phyloP scores from a whole-genome alignment of 2,888 invertebrate species.

The Troglohyphantes excavatus region DNA sequence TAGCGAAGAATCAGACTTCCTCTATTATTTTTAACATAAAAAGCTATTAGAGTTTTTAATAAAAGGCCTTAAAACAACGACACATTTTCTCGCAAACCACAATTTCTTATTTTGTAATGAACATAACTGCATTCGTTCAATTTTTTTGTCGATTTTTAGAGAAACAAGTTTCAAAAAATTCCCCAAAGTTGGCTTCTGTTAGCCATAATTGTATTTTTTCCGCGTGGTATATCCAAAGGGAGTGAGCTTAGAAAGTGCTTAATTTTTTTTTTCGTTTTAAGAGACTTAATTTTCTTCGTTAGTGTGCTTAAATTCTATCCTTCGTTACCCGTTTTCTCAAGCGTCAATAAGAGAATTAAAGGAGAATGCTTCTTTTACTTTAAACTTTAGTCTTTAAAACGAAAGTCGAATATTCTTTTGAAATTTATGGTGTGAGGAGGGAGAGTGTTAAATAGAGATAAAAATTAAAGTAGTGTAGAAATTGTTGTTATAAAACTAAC shows the following conservation, averaged over 20 bases:
- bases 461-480: no score
- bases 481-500: no score
- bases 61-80: not conserved
- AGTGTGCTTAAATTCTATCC: constrained; percentile 31
- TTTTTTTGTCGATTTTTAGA: not conserved
- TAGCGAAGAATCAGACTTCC: not conserved
- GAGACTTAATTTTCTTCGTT: constrained; percentile 36
- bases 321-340: constrained; percentile 27
- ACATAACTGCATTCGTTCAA: constrained; percentile 6
- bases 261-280: not conserved
- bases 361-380: not conserved
- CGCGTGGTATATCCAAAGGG: not conserved
- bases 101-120: not conserved
- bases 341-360: constrained; percentile 42
- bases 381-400: not conserved
- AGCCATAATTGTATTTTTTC: constrained; percentile 23
- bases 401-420: not conserved
- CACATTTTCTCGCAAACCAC: not conserved
- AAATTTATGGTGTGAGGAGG: not conserved
- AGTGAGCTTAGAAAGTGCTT: not conserved
- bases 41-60: not conserved
- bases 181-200: constrained; percentile 12
- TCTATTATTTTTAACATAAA: not conserved
- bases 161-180: not conserved
- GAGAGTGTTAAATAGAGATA: no score